Percentiles rank a stretch among this genome's conserved stretches.
Conservation (phyloP, 2,888 invertebrate species). For the Noctuana brunneofusca region DNA sequence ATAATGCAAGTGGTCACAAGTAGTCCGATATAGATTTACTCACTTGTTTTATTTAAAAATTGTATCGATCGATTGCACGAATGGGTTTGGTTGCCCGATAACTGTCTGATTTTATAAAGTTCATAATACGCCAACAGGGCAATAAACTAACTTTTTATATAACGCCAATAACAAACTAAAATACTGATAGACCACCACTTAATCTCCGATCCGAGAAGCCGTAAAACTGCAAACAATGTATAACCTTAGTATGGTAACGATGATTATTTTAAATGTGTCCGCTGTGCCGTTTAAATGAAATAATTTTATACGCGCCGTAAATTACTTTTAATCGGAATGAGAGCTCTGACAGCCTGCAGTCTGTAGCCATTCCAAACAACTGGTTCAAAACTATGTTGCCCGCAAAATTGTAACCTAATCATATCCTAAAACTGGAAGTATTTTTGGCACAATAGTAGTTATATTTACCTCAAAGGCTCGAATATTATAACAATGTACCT, state of each 20-base stretch:
- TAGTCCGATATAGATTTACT: too few species aligned
- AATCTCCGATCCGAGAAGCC: conserved; percentile 10
- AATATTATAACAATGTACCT: too few species aligned
- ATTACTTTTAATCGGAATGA: conserved; percentile 46
- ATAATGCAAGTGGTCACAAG: too few species aligned
- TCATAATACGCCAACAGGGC: too few species aligned
- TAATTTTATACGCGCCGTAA: conserved; percentile 71
- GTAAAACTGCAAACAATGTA: conserved; percentile 62
- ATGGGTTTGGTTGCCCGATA: too few species aligned
- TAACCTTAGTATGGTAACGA: conserved; percentile 61
- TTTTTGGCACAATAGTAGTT: neutral
- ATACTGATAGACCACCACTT: conserved; percentile 14
- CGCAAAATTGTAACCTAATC: conserved; percentile 9
- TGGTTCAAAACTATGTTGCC: conserved; percentile 27
- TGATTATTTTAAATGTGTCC: conserved; percentile 69
- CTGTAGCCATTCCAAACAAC: conserved; percentile 26
- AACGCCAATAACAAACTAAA: conserved; percentile 22
- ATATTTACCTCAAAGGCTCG: too few species aligned
- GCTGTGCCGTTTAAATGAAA: conserved; percentile 54
- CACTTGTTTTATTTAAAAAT: too few species aligned
- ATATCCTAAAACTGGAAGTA: neutral
- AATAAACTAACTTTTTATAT: conserved; percentile 15
- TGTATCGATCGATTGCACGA: too few species aligned
- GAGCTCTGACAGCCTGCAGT: conserved; percentile 28
- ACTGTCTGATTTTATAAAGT: too few species aligned